Evolutionary conservation across 2,113 vertebrate species (phyloP).

Genomic region (Vidua chalybeata): DNA sequence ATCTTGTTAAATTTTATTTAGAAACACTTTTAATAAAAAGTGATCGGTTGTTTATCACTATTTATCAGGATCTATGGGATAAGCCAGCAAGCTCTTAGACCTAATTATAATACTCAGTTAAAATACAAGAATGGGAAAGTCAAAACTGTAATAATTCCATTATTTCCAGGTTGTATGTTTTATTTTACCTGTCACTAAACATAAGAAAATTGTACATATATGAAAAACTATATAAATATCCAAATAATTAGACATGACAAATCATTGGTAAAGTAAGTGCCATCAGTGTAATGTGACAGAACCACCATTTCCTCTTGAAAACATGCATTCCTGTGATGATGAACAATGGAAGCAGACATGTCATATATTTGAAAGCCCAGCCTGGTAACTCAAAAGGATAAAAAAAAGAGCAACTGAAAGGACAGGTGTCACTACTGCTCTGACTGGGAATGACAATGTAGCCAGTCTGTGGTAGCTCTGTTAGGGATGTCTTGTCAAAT

Average conservation of each 20-base stretch:
- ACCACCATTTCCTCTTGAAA: neutral
- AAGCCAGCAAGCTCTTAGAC: neutral
- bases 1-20: neutral
- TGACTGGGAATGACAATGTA: neutral
- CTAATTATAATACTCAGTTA: neutral
- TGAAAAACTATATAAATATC: neutral
- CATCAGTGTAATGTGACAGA: neutral
- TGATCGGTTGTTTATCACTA: neutral
- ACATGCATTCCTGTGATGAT: neutral
- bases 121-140: neutral
- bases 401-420: neutral
- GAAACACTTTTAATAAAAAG: neutral
- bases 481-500: neutral
- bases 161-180: neutral
- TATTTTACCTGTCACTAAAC: neutral
- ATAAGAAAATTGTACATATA: neutral
- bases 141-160: neutral
- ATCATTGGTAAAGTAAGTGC: neutral
- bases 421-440: neutral
- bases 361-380: neutral
- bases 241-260: neutral
- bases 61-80: neutral
- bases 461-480: neutral
- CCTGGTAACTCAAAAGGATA: neutral
- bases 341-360: accelerated